Evolutionary conservation across 2,888 invertebrate species (phyloP).

Genomic region (Macrosiphum euphorbiae): DNA sequence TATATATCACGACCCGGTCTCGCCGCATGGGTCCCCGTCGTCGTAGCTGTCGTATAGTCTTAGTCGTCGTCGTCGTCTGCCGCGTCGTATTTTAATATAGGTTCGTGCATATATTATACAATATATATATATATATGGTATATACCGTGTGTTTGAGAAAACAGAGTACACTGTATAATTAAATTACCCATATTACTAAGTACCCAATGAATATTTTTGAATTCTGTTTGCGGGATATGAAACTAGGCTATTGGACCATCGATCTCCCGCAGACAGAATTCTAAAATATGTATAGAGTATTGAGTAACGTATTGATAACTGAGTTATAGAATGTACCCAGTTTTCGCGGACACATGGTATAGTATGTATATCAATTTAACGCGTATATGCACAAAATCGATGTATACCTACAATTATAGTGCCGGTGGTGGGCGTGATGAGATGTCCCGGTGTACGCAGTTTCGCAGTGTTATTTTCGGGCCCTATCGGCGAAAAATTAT

Average conservation of each 20-base stretch:
- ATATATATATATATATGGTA: no score
- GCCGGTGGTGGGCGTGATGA: not conserved
- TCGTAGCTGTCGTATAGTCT: slow-evolving; percentile 28
- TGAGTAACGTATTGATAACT: no score
- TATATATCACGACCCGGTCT: slow-evolving; percentile 38
- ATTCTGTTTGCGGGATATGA: no score
- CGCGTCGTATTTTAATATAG: not conserved
- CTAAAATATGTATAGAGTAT: no score
- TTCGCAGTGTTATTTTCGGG: not conserved
- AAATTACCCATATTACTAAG: no score
- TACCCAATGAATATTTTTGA: no score
- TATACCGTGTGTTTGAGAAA: no score
- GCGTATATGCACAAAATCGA: not conserved
- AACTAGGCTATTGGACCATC: no score
- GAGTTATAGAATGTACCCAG: no score
- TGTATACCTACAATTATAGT: not conserved
- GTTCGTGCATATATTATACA: not conserved
- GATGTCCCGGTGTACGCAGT: not conserved
- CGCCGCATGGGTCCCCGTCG: slow-evolving; percentile 61
- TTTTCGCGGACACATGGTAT: no score
- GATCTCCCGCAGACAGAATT: no score
- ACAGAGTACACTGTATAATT: no score
- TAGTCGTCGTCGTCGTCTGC: slow-evolving; percentile 12
- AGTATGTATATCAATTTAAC: not conserved
- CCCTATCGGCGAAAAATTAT: not conserved